Conservation (phyloP, 2,113 vertebrate genomes). For the Eretmodus cyanostictus region DNA sequence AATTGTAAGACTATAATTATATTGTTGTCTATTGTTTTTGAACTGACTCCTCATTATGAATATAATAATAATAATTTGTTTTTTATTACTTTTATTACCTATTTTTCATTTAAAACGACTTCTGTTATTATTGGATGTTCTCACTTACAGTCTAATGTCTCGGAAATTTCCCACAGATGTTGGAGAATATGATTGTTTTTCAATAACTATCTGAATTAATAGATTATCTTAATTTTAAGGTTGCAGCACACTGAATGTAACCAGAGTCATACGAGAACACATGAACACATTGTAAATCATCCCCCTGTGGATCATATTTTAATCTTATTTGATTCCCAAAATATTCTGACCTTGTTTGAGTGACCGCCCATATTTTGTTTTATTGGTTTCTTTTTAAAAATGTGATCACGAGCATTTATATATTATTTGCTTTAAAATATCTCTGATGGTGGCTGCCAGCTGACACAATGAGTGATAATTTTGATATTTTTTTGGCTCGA, state of each 20-base stretch:
- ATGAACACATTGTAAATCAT: background rate
- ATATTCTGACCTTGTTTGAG: background rate
- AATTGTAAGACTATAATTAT: background rate
- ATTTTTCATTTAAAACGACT: rapidly evolving
- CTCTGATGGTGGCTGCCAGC: background rate
- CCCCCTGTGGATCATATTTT: background rate
- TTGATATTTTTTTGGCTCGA: rapidly evolving
- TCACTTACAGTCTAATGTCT: background rate
- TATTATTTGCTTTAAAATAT: background rate
- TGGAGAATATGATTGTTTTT: background rate
- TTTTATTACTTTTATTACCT: background rate
- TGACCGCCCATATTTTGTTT: background rate
- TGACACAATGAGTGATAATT: background rate
- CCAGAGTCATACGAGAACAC: rapidly evolving
- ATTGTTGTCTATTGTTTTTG: background rate
- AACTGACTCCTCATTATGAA: background rate
- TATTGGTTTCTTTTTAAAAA: background rate
- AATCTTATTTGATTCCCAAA: background rate
- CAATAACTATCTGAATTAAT: background rate
- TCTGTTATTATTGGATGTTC: background rate
- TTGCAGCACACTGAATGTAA: background rate
- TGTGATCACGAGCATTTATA: rapidly evolving
- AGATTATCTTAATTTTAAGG: background rate
- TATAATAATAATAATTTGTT: background rate
- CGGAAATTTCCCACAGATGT: background rate